Percentiles rank a stretch among this genome's conserved stretches.
Conservation (phyloP, 2,888 invertebrate species). For the Reticulitermes lucifugus region DNA sequence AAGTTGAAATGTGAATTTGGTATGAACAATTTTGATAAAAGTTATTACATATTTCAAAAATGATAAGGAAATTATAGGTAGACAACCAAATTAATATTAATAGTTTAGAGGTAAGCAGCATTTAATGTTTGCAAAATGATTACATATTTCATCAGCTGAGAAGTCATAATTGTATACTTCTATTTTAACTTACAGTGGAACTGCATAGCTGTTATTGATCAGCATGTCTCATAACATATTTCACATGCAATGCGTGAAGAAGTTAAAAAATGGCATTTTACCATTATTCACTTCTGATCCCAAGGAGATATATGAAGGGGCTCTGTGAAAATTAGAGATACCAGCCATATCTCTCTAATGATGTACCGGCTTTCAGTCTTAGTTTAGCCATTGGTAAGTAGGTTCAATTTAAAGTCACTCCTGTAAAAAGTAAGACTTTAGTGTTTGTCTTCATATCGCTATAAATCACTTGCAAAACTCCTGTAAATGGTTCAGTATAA, state of each 20-base stretch:
- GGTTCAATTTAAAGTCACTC: neutral
- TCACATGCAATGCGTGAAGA: neutral
- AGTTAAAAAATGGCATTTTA: constrained; percentile 10
- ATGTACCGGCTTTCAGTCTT: neutral
- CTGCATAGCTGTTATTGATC: neutral
- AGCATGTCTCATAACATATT: neutral
- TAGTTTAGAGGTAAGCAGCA: no score
- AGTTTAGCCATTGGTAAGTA: constrained; percentile 31
- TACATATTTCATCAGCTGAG: neutral
- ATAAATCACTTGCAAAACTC: neutral
- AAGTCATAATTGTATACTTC: constrained; percentile 5
- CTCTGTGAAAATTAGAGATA: constrained; percentile 14
- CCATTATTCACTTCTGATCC: neutral
- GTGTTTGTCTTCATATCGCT: neutral
- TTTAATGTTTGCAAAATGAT: neutral
- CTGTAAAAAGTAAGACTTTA: neutral
- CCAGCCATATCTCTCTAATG: constrained; percentile 13
- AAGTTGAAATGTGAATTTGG: no score
- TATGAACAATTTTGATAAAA: no score
- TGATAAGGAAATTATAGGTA: no score
- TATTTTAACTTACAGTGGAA: constrained; percentile 25
- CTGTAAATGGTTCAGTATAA: neutral
- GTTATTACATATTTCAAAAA: no score
- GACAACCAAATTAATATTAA: no score
- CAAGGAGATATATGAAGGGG: constrained; percentile 1